Evolutionary conservation across 2,888 invertebrate species (phyloP).

Genomic region (Palloptera scutellata): DNA sequence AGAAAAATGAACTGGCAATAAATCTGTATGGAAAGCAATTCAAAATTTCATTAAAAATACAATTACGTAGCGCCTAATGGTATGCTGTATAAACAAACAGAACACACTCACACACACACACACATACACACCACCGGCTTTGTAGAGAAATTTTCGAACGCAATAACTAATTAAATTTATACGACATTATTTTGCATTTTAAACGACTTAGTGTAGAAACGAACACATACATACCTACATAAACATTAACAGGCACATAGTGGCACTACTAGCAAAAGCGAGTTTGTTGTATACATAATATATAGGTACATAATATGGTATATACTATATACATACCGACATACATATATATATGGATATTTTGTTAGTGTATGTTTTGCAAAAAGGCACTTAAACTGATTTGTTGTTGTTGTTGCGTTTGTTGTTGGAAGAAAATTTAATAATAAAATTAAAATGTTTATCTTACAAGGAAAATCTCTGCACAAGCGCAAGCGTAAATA

Average conservation of each 20-base stretch:
- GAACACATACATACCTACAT: not conserved
- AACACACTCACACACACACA: not conserved
- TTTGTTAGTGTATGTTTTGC: no score
- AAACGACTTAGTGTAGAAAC: conserved; percentile 7
- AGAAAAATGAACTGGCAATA: conserved; percentile 23
- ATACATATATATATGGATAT: no score
- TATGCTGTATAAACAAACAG: conserved; percentile 13
- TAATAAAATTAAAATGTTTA: conserved; percentile 32
- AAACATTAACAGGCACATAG: not conserved
- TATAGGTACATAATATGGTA: not conserved
- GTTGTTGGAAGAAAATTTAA: conserved; percentile 29
- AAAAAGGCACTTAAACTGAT: conserved; percentile 41
- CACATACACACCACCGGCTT: not conserved
- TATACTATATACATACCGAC: no score
- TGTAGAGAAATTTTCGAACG: conserved; percentile 30
- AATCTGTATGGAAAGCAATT: conserved; percentile 21
- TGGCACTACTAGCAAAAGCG: not conserved
- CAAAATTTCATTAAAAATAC: conserved; percentile 32
- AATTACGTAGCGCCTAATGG: conserved; percentile 33
- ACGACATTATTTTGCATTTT: conserved; percentile 31
- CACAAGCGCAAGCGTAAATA: not conserved
- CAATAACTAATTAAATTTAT: conserved; percentile 48
- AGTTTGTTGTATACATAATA: not conserved
- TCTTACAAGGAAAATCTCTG: conserved; percentile 17
- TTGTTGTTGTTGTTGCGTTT: conserved; percentile 20